A percentile compares a stretch with the other conserved stretches of the same genome.
These are phyloP conservation scores for Cynodonichthys magdalenae DNA, from an alignment of 2,797 vertebrate species.

Conservation along the genomic window DNA sequence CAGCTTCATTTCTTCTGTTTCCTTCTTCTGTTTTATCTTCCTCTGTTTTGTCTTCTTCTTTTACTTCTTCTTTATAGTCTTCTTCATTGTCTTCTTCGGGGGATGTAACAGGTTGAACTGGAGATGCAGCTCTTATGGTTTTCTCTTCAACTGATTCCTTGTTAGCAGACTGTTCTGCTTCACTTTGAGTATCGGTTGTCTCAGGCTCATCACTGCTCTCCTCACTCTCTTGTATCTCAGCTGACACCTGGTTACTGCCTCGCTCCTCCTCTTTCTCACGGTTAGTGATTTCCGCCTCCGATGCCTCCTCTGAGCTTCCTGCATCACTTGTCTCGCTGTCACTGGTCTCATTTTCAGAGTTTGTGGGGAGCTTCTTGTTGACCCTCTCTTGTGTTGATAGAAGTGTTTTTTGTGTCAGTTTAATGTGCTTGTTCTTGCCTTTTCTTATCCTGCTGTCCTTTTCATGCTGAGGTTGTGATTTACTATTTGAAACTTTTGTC, in stretches of 20 bases:
- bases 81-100: conserved; percentile 51
- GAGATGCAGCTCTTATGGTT: conserved; percentile 33
- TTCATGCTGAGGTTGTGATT: conserved; percentile 18
- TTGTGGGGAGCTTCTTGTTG: conserved; percentile 34
- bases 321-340: conserved; percentile 51
- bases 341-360: conserved; percentile 37
- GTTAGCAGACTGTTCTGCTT: conserved; percentile 32
- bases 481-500: background rate
- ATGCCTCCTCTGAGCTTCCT: conserved; percentile 60
- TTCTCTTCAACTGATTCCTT: conserved; percentile 40
- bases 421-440: conserved; percentile 36
- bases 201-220: conserved; percentile 59
- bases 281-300: conserved; percentile 48
- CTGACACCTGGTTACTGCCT: conserved; percentile 40
- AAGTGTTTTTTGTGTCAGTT: conserved; percentile 18
- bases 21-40: conserved; percentile 29
- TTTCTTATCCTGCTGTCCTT: conserved; percentile 13
- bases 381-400: conserved; percentile 18
- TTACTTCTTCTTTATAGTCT: conserved; percentile 30
- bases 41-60: conserved; percentile 35
- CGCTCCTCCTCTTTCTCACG: conserved; percentile 62
- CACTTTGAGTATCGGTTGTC: conserved; percentile 39
- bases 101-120: conserved; percentile 38
- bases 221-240: conserved; percentile 55
- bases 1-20: conserved; percentile 26